Evolutionary conservation across 2,113 vertebrate species (phyloP).

Genomic region (Sceloporus tristichus): DNA sequence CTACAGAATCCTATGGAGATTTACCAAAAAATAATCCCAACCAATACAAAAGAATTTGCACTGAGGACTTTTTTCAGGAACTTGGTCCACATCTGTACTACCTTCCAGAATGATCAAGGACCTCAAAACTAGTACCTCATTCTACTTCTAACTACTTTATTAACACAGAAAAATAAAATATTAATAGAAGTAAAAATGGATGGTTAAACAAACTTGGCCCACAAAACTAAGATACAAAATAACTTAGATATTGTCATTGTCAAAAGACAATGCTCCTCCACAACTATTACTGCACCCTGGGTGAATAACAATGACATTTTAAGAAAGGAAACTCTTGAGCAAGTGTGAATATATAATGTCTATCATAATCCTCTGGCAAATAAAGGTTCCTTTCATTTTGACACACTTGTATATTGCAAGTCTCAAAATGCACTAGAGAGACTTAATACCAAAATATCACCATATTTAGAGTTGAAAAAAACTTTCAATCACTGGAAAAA

Average conservation of each 20-base stretch:
- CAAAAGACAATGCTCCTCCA: neutral
- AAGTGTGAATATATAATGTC: slow-evolving; percentile 12
- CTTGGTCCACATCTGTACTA: neutral
- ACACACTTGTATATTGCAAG: slow-evolving; percentile 46
- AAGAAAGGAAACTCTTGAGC: slow-evolving; percentile 34
- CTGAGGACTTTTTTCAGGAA: neutral
- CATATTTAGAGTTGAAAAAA: slow-evolving; percentile 41
- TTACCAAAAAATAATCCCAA: neutral
- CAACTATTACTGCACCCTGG: neutral
- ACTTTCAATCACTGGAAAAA: slow-evolving; percentile 19
- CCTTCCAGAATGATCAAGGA: neutral
- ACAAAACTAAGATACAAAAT: neutral
- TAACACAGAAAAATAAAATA: neutral
- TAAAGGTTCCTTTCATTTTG: slow-evolving; percentile 39
- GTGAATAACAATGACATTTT: neutral
- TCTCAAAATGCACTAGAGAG: slow-evolving; percentile 35
- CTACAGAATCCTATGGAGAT: neutral
- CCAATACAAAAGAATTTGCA: neutral
- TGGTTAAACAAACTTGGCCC: neutral
- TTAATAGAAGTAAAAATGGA: neutral
- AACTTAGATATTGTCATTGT: too few species aligned
- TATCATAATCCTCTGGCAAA: slow-evolving; percentile 36
- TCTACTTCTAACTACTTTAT: neutral
- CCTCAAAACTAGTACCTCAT: neutral
- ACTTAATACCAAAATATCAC: slow-evolving; percentile 43